A percentile compares a stretch with the other conserved stretches of the same genome.
phyloP scores from a whole-genome alignment of 2,888 invertebrate species.

The Eumerus sabulonum region DNA sequence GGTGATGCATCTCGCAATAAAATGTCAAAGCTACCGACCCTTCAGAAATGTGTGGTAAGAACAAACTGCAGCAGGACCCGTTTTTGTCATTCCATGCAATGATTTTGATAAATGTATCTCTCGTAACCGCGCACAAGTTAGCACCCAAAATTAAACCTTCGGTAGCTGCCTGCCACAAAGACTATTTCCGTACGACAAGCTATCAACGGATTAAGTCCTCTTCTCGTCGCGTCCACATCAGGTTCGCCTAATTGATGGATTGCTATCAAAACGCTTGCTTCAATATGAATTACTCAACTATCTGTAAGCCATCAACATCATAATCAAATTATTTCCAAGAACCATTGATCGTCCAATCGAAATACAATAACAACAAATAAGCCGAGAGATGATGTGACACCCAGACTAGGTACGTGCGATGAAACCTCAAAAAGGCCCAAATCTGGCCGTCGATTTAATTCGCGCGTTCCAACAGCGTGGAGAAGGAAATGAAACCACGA shows the following conservation, averaged over 20 bases:
- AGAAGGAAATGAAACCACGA: constrained; percentile 7
- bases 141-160: too few relatives aligned
- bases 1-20: too few relatives aligned
- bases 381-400: constrained; percentile 23
- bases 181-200: too few relatives aligned
- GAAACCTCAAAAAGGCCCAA: constrained; percentile 30
- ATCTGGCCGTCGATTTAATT: constrained; percentile 18
- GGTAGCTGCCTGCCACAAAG: too few relatives aligned
- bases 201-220: too few relatives aligned
- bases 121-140: too few relatives aligned
- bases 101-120: too few relatives aligned
- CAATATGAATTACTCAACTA: constrained; percentile 33
- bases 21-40: too few relatives aligned
- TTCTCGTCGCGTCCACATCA: not conserved
- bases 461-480: constrained; percentile 26
- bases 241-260: constrained; percentile 14
- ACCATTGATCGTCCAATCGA: constrained; percentile 5
- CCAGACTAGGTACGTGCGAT: constrained; percentile 31
- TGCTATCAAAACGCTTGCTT: constrained; percentile 10
- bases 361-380: not conserved
- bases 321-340: constrained; percentile 46
- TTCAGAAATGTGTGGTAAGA: too few relatives aligned
- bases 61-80: too few relatives aligned
- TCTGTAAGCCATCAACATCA: constrained; percentile 39
- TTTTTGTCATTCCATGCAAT: too few relatives aligned